Evolutionary conservation across 2,888 invertebrate species (phyloP).

Genomic region (Pediacus dermestoides): DNA sequence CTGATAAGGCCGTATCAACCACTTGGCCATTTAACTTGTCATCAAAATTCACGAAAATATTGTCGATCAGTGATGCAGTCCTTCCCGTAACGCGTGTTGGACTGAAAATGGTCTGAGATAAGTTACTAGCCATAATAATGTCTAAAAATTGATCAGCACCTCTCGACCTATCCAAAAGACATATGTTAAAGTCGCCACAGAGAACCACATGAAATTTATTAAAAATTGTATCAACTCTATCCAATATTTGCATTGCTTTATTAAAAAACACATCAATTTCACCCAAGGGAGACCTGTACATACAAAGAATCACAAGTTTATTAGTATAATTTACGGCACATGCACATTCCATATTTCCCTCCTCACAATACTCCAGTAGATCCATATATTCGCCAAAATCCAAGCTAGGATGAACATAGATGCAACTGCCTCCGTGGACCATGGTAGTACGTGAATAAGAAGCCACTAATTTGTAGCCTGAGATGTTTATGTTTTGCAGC

Average conservation of each 20-base stretch:
- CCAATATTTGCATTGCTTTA: background rate
- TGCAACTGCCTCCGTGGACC: background rate
- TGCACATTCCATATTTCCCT: background rate
- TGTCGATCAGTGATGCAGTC: no score
- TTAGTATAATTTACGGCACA: background rate
- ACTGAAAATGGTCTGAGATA: background rate
- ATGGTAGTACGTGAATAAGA: background rate
- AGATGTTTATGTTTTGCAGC: background rate
- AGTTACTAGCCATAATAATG: background rate
- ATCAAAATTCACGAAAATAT: background rate
- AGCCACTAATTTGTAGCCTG: background rate
- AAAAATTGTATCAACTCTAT: background rate
- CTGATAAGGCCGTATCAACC: background rate
- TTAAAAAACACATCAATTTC: background rate
- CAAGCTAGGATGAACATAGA: background rate
- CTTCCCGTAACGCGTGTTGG: background rate
- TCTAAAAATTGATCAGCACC: background rate
- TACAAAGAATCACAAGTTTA: background rate
- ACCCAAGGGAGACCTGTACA: slow-evolving; percentile 1
- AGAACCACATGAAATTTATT: background rate
- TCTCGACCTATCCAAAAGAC: background rate
- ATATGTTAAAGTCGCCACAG: background rate
- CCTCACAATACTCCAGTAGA: background rate
- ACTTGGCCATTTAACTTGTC: background rate
- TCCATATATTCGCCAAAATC: background rate